Evolutionary conservation across 1,140 invertebrate genomes (phyloP).

Genomic region (Lerema accius): DNA sequence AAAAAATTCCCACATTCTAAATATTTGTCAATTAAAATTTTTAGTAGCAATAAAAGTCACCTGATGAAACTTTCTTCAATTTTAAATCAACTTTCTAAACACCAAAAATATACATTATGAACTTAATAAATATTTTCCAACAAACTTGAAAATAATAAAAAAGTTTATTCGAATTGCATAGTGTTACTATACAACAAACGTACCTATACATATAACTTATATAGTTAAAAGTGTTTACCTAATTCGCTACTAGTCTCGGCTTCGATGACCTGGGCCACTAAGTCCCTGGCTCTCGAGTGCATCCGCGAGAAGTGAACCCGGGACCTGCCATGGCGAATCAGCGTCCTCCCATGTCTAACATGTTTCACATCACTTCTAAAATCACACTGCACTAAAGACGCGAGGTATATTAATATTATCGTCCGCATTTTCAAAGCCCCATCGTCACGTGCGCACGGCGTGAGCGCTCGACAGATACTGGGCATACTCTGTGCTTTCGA

Average conservation of each 20-base stretch:
- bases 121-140: too few relatives aligned
- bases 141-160: too few relatives aligned
- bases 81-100: too few relatives aligned
- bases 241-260: conserved; percentile 66
- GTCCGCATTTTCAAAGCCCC: conserved; percentile 55
- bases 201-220: too few relatives aligned
- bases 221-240: conserved; percentile 53
- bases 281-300: conserved; percentile 55
- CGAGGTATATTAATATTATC: conserved; percentile 66
- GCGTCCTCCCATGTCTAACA: conserved; percentile 56
- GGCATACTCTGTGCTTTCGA: not conserved
- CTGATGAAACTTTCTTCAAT: too few relatives aligned
- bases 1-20: too few relatives aligned
- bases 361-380: conserved; percentile 66
- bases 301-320: conserved; percentile 60
- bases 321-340: conserved; percentile 69
- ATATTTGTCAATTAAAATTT: too few relatives aligned
- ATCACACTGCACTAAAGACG: conserved; percentile 65
- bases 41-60: too few relatives aligned
- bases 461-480: conserved; percentile 51
- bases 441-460: conserved; percentile 49
- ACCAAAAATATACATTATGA: too few relatives aligned
- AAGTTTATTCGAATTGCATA: too few relatives aligned
- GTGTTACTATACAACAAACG: too few relatives aligned
- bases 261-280: conserved; percentile 62